phyloP scores from a whole-genome alignment of 1,140 invertebrate species.

The Apis cerana region DNA sequence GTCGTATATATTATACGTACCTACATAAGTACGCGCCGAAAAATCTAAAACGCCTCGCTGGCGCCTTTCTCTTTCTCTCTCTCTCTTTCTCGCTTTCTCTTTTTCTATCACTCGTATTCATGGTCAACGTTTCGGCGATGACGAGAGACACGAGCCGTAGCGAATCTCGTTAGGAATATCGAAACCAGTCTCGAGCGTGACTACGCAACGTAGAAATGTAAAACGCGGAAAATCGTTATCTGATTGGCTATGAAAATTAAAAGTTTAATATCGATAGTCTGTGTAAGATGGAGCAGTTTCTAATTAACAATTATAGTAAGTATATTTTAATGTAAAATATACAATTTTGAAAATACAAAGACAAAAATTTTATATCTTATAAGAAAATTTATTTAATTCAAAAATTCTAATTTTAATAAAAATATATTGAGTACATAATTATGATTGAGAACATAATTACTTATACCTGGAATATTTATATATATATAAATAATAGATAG shows the following conservation, averaged over 20 bases:
- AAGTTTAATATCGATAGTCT: background rate
- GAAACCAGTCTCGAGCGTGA: background rate
- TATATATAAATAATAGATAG: too few relatives aligned
- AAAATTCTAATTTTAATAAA: too few relatives aligned
- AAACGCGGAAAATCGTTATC: background rate
- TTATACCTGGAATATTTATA: too few relatives aligned
- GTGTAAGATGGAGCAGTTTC: background rate
- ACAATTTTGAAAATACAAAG: too few relatives aligned
- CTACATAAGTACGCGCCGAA: background rate
- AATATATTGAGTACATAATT: too few relatives aligned
- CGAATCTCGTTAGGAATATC: conserved; percentile 6
- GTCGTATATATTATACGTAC: background rate
- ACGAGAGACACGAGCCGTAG: background rate
- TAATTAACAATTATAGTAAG: background rate
- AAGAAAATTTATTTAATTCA: too few relatives aligned
- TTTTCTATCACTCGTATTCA: conserved; percentile 29
- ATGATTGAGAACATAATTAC: too few relatives aligned
- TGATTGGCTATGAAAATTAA: background rate
- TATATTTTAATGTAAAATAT: too few relatives aligned
- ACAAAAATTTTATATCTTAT: too few relatives aligned
- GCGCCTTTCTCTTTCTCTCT: conserved; percentile 27
- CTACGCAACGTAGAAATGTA: background rate
- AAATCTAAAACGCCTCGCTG: conserved; percentile 26
- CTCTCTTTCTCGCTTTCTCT: background rate
- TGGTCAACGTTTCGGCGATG: conserved; percentile 48